A percentile compares a stretch with the other conserved stretches of the same genome.
These are phyloP conservation scores for Argentina silus DNA, from an alignment of 2,797 vertebrate species.

Conservation along the genomic window DNA sequence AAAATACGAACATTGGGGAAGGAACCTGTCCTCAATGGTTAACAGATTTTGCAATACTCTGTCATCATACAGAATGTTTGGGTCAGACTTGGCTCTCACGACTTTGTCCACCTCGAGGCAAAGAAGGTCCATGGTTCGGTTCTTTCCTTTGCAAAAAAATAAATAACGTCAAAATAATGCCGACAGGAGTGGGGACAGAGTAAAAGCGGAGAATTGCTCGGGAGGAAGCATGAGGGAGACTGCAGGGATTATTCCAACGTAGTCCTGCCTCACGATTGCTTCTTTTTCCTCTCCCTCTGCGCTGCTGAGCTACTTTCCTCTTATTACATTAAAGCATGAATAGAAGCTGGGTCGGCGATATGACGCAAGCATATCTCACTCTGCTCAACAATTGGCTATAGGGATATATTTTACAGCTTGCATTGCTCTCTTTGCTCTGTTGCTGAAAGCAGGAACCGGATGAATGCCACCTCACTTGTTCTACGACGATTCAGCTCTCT, in stretches of 20 bases:
- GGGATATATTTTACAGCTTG: not conserved
- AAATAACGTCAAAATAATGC: conserved; percentile 28
- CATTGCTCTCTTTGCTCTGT: not conserved
- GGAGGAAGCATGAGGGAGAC: conserved; percentile 75
- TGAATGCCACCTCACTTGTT: conserved; percentile 18
- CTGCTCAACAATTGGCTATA: conserved; percentile 26
- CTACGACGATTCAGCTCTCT: conserved; percentile 18
- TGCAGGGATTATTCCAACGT: conserved; percentile 57
- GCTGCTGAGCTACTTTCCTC: conserved; percentile 6
- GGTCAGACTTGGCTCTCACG: conserved; percentile 87
- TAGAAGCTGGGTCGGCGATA: conserved; percentile 21
- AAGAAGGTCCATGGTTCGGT: conserved; percentile 75
- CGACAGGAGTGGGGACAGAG: conserved; percentile 32
- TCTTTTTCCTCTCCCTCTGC: conserved; percentile 52
- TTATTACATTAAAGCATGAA: conserved; percentile 31
- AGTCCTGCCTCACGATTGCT: conserved; percentile 65
- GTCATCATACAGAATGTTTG: conserved; percentile 86
- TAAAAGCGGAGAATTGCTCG: conserved; percentile 44
- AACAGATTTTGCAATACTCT: conserved; percentile 91
- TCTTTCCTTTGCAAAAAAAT: conserved; percentile 26
- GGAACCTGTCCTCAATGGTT: conserved; percentile 89
- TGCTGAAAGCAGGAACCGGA: conserved; percentile 8
- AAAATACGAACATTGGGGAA: conserved; percentile 91
- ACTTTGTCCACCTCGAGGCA: conserved; percentile 84
- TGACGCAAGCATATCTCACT: conserved; percentile 31